phyloP scores from a whole-genome alignment of 2,888 invertebrate species.

The Toxonevra muliebris region DNA sequence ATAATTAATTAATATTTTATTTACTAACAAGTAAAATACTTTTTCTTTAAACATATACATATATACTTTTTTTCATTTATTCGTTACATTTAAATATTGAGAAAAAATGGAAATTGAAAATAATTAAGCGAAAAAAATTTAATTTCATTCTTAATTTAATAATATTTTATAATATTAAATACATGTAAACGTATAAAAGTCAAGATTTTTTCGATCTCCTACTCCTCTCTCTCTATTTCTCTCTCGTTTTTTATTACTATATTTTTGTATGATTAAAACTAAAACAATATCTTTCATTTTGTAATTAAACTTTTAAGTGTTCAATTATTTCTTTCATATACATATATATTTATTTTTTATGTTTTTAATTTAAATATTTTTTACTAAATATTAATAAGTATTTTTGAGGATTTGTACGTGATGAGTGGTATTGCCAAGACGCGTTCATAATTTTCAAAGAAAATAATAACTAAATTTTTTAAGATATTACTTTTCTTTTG shows the following conservation, averaged over 20 bases:
- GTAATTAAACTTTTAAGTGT: not conserved
- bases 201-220: no score
- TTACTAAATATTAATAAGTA: constrained; percentile 1
- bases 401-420: constrained; percentile 39
- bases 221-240: no score
- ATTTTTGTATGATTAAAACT: no score
- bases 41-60: constrained; percentile 11
- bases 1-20: constrained; percentile 26
- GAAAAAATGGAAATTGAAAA: not conserved
- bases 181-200: no score
- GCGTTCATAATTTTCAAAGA: constrained; percentile 1
- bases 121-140: not conserved
- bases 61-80: not conserved
- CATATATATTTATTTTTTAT: not conserved
- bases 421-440: constrained; percentile 42
- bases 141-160: constrained; percentile 4
- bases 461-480: not conserved
- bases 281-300: not conserved
- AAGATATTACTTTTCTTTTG: constrained; percentile 3
- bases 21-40: constrained; percentile 33
- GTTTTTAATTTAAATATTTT: not conserved
- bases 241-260: no score
- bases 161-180: not conserved
- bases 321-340: not conserved
- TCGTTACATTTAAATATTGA: constrained; percentile 5